Conservation (phyloP, 2,113 vertebrate species). For the Myotis brandtii region DNA sequence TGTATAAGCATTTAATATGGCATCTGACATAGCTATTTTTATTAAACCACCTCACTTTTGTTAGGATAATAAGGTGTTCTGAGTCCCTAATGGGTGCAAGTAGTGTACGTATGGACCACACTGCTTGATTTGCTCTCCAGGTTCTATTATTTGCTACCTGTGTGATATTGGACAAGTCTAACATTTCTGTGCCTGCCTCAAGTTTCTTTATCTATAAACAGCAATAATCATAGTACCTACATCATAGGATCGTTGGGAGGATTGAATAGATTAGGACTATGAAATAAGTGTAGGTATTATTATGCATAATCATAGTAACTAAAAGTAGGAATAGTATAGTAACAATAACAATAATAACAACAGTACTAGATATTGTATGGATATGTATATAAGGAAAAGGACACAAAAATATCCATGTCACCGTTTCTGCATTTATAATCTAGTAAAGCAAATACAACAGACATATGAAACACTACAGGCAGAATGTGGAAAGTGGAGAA, state of each 20-base stretch:
- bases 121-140: background rate
- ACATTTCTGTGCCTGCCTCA: background rate
- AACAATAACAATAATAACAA: background rate
- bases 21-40: background rate
- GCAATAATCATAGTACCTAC: background rate
- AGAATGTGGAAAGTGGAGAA: background rate
- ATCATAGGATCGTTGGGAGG: background rate
- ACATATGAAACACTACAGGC: background rate
- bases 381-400: background rate
- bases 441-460: background rate
- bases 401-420: background rate
- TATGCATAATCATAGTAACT: background rate
- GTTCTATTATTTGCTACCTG: background rate
- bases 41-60: background rate
- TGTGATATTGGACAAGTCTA: background rate
- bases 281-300: background rate
- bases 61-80: background rate
- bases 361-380: background rate
- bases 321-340: background rate
- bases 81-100: background rate
- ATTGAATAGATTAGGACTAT: background rate
- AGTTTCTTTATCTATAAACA: background rate
- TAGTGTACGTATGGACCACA: rapidly evolving
- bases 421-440: background rate
- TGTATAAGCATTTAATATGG: background rate